phyloP scores from a whole-genome alignment of 2,888 invertebrate species.

The Tenodera sinensis region DNA sequence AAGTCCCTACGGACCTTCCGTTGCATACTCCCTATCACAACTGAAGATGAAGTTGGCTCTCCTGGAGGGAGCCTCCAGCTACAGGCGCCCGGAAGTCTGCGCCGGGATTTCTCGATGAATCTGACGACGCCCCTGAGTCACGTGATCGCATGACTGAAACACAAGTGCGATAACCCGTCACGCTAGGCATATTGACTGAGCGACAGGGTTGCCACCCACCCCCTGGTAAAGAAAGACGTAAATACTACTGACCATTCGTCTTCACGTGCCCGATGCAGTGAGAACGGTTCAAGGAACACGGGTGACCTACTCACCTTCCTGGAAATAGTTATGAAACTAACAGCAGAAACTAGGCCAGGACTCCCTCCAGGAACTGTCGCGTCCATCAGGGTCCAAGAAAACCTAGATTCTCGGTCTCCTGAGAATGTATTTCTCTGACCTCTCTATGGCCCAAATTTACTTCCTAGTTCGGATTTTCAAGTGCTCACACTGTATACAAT shows the following conservation, averaged over 20 bases:
- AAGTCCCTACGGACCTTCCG: too few relatives aligned
- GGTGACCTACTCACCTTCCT: neutral
- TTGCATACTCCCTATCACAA: neutral
- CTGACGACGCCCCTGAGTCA: conserved; percentile 2
- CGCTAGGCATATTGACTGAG: neutral
- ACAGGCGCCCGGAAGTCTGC: neutral
- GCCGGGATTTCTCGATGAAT: neutral
- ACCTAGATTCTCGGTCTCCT: neutral
- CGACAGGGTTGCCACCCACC: neutral
- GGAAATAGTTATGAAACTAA: neutral
- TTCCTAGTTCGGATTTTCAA: too few relatives aligned
- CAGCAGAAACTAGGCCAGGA: neutral
- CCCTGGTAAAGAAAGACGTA: neutral
- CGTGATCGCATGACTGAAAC: neutral
- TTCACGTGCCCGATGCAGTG: neutral
- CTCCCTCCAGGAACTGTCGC: neutral
- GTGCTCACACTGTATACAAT: too few relatives aligned
- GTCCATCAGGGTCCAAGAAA: neutral
- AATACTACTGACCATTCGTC: neutral
- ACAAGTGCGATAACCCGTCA: neutral
- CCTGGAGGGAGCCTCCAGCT: neutral
- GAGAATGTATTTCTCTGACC: too few relatives aligned
- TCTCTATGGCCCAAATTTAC: too few relatives aligned
- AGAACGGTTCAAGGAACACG: neutral
- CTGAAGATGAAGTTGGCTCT: neutral